Base-by-base conservation (phyloP, 2,113 vertebrate genomes). In the Monopterus albus region DNA sequence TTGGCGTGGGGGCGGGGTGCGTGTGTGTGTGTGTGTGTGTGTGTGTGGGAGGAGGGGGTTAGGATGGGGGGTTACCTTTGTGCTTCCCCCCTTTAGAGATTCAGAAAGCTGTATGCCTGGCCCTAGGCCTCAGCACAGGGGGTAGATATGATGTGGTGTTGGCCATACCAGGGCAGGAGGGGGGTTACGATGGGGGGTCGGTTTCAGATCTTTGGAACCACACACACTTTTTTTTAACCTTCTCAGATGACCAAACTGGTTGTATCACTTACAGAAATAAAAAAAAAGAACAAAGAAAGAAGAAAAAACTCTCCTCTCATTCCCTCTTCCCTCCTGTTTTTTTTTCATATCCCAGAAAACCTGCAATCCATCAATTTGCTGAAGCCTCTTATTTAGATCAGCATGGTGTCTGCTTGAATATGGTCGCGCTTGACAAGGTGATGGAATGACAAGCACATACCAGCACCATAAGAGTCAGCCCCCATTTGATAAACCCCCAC, bases 391-490 rank as follows among this genome's bases (percentile, higher is more conserved):
- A 88, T 89, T 89, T 80, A 83, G 83, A 91, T 87, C 86, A 88
- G 88, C 84, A 78, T 87, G 88, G 73, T 82, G 85, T 88, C 84
- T 89, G 82, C 71, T 86, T 73, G 73, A 84, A 83, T 91, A 82
- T 79, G 84, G 87, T 84, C 59, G 31, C 64, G 78, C 82, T 79
- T 90, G 90, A 91, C 87, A 84, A 86, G 79, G 80, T 86, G 87
- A 87, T 88, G 83, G 89, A 91, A 88, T 91, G 87, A 88, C 83
- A 90, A 83, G 51, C 61, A 60, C 82, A 89, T 90, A 82, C 87
- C 75, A 69, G 78, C 62, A 70, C 58, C 76, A 82, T 83, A 85
- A 84, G 83, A 85, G 65, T 28, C 75, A 58, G 72, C 72, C 82
- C 69, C 69, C 60, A 64, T 84, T 87, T 87, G 79, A 90, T 90